Evolutionary conservation across 2,888 invertebrate species (phyloP), one percentile per base, ranked within the genome.

Genomic region (Drosophila monieri): DNA sequence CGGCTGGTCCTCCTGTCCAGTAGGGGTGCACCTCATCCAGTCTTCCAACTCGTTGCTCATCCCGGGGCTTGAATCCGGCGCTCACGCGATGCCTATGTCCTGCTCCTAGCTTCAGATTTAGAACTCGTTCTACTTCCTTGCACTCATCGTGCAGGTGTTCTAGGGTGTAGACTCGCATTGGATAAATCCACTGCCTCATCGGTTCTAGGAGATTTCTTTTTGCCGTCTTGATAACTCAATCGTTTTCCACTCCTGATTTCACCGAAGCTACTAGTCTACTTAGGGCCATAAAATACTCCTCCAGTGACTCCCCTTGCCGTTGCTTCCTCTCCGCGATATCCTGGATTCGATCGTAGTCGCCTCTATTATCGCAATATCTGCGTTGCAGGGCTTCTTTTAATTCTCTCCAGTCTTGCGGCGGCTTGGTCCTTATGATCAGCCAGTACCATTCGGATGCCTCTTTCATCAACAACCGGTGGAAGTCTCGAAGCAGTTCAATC

Each of bases 261-360:
- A n/a, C n/a, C n/a, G n/a, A n/a, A n/a, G n/a, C n/a, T n/a, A n/a
- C n/a, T n/a, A n/a, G n/a, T n/a, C n/a, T 27, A 6, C 27, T 30
- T 6, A 47, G 25, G 3, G 32, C 32, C 0, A 32, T 49, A 2
- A 49, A 49, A 35, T 32, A 49, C 1, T 49, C 18, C 8, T 35
- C n/a, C 21, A 23, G 21, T 23, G 21, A 23, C 1, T 21, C 21
- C 12, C 21, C 32, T 0, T 6, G n/a, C 6, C 32, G 30, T 3
- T 49, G 32, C 2, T 49, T 49, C n/a, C 21, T 8, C 1, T 49
- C n/a, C 12, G 49, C 49, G 9, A 49, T 49, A 3, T 32, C 32
- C 32, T n/a, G 30, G 4, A 15, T 15, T 0, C 18, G 12, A 10
- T 18, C 15, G 18, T 9, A 41, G 10, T 18, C 41, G 18, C 41